phyloP scores from a whole-genome alignment of 2,113 vertebrate species.

The Rhynchomys soricoides region DNA sequence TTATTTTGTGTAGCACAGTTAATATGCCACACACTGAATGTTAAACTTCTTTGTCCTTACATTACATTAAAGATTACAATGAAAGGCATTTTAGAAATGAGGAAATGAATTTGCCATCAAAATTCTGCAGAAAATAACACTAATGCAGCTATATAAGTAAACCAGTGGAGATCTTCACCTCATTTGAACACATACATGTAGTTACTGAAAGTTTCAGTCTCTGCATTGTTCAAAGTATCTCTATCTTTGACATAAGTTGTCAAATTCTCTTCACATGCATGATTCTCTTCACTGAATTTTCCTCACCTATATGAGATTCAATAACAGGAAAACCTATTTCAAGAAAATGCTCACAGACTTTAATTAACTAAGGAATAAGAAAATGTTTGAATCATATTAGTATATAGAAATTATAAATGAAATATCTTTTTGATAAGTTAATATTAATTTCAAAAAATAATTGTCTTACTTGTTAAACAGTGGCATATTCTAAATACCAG shows the following conservation, averaged over 20 bases:
- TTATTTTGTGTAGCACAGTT: background rate
- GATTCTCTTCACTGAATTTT: background rate
- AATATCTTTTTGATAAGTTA: background rate
- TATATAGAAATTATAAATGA: background rate
- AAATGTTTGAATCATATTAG: background rate
- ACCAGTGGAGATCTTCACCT: background rate
- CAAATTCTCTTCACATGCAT: too few species aligned
- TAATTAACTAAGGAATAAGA: background rate
- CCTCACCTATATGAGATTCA: background rate
- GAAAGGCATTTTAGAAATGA: background rate
- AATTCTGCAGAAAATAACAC: background rate
- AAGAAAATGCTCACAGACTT: background rate
- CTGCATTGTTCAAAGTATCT: background rate
- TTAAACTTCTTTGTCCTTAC: background rate
- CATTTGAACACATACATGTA: background rate
- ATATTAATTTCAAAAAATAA: background rate
- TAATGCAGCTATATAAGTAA: background rate
- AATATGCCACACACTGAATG: background rate
- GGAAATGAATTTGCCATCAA: background rate
- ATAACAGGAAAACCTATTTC: background rate
- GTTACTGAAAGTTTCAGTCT: background rate
- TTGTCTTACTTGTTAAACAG: background rate
- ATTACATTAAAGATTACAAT: background rate
- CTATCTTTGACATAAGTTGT: background rate
- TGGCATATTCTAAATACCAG: background rate